Evolutionary conservation across 2,113 vertebrate genomes (phyloP), one percentile per base, ranked within the genome.

Genomic region (Haemorhous mexicanus): DNA sequence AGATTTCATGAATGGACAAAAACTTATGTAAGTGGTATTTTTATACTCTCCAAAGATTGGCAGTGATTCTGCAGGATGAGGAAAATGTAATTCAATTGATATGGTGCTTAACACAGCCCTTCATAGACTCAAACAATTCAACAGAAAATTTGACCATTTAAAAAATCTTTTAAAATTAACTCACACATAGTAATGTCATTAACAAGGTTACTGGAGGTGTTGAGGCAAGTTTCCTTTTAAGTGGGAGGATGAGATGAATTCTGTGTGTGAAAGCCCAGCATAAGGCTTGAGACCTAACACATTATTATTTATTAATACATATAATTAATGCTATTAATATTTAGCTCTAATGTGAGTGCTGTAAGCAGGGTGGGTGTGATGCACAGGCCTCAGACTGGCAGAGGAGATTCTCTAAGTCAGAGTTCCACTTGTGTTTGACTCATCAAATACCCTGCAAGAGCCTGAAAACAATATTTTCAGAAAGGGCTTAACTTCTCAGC

Each of bases 1-100:
- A 77, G 52, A 80, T 74, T 84, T 92, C 90, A 81, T 85, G 84
- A 95, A 91, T 67, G 59, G 84, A 47, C 43, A 77, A 84, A 73
- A 69, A 11, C 22, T 91, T 61, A 67, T 39, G 32, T n/a, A 78
- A 75, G 87, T 58, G 27, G 21, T 35, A 79, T 73, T 79, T 77
- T 89, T 23, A 22, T 18, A 52, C 7, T 64, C 58, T 89, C 20
- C 56, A 27, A 95, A 87, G 86, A 46, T 23, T 84, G 58, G 28
- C 78, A 84, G 32, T 46, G 70, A 70, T 79, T 75, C 58, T 94
- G 74, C 66, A 89, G 74, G 58, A 85, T 37, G 43, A 3, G 22
- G 26, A 68, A 68, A 82, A 69, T 4, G 4, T 44, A 64, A 67
- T 82, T 93, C 49, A 66, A 28, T 53, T 68, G 53, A 84, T n/a